These are phyloP conservation scores for Nothoprocta perdicaria DNA, from an alignment of 2,113 vertebrate genomes.

Conservation along the genomic window DNA sequence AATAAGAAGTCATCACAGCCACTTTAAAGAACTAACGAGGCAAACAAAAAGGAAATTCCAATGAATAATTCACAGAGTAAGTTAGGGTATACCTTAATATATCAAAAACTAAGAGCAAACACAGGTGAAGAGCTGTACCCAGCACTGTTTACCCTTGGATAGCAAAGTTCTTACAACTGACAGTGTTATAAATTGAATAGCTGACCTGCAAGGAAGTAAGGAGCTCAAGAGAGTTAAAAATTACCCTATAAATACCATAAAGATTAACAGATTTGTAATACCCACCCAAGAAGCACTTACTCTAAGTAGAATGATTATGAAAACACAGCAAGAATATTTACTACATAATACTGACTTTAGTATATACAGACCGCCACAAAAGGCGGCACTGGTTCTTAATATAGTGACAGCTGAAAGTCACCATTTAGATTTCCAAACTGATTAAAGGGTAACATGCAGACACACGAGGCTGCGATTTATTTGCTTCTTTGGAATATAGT, in stretches of 20 bases:
- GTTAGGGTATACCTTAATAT: neutral
- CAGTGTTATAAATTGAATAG: slow-evolving; percentile 53
- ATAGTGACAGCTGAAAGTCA: slow-evolving; percentile 56
- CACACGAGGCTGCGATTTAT: neutral
- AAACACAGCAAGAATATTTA: slow-evolving; percentile 70
- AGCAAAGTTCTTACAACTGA: slow-evolving; percentile 46
- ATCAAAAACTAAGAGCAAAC: slow-evolving; percentile 40
- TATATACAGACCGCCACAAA: slow-evolving; percentile 65
- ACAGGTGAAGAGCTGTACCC: slow-evolving; percentile 39
- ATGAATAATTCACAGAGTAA: neutral
- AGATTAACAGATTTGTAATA: slow-evolving; percentile 75
- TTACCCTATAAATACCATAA: slow-evolving; percentile 74
- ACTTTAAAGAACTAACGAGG: neutral
- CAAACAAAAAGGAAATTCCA: neutral
- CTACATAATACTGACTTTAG: neutral
- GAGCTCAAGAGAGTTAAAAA: slow-evolving; percentile 57
- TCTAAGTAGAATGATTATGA: slow-evolving; percentile 70
- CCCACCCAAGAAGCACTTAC: slow-evolving; percentile 73
- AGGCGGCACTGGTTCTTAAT: slow-evolving; percentile 58
- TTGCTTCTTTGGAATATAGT: neutral
- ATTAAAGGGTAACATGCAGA: neutral
- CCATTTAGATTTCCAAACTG: slow-evolving; percentile 7
- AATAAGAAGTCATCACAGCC: neutral
- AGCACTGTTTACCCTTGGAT: slow-evolving; percentile 43
- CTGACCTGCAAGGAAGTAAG: slow-evolving; percentile 45